Evolutionary conservation across 2,797 vertebrate species (phyloP), one percentile per base, ranked within the genome.

Genomic region (Aplochiton taeniatus): DNA sequence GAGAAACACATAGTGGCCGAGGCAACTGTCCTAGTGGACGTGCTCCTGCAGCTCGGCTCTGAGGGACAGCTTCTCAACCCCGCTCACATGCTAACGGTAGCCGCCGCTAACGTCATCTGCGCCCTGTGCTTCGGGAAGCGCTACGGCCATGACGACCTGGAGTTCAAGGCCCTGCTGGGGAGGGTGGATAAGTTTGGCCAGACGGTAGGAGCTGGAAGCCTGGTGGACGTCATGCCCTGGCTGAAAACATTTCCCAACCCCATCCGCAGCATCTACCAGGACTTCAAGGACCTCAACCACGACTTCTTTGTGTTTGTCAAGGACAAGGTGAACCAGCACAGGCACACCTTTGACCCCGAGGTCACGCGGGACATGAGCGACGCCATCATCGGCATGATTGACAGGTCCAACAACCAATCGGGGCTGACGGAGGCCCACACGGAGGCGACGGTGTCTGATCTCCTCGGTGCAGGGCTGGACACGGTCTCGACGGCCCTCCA

Each of bases 141-240:
- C n/a, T 94, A 94, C 0, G 69, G 85, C 72, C 93, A 91, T 1
- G 70, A 90, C 1, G 92, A 95, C 20, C 0, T 20, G 1, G 94
- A 95, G 89, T 95, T 96, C 58, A 78, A 81, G 76, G 75, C 84
- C 0, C 83, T 95, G 68, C 67, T 95, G 18, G 66, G 80, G 44
- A 85, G 69, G 0, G 63, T 88, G 0, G 73, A 93, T 54, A 74
- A 76, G 75, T 96, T 95, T 44, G 90, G 94, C 9, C 80, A 92
- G 83, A 91, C 92, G 0, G 90, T 94, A n/a, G 93, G 93, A 1
- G 93, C 93, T 0, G 94, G 93, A 54, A 95, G 94, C 73, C 20
- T 95, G 77, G 92, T 95, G n/a, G 94, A 95, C 1, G 85, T 93
- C 44, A 90, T 95, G 90, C 93, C 94, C 1, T 95, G 94, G 93